Base-by-base conservation (phyloP, 2,113 vertebrate genomes). In the Mirza zaza region DNA sequence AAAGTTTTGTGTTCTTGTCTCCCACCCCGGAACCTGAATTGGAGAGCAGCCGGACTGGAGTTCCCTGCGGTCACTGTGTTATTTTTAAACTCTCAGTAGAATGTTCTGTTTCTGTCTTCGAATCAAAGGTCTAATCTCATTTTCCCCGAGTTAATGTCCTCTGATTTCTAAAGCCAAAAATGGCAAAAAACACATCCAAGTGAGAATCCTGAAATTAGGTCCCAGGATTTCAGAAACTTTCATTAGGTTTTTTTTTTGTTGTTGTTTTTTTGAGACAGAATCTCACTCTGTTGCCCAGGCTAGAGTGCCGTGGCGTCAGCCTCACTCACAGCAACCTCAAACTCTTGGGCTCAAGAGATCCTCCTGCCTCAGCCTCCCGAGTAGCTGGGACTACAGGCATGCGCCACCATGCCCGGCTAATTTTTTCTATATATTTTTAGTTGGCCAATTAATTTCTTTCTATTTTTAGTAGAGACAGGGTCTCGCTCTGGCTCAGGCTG, bases 161-260 rank as follows among this genome's bases (percentile, higher is more conserved):
- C 17, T 61, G 52, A 76, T 90, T 70, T 39, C 7, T 90, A 96
- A 84, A 91, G 76, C 20, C 15, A 92, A 13, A 84, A 52, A 92
- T 0, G 21, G 67, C 18, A 75, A 50, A 27, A 29, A 18, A 15
- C 5, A 68, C 14, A 84, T 91, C 50, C 63, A 87, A 90, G 9
- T 61, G 87, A 90, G 32, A 71, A 55, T 84, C 52, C 42, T 83
- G 71, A 21, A 80, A 57, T 85, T 91, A 48, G 45, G 61, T 81
- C 95, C 94, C 57, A 91, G 65, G 90, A 94, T 87, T 76, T 67
- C 65, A 94, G 71, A 87, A 52, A 71, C 14, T 71, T 92, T 84
- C 50, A 32, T 92, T 48, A 48, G 45, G 45, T 5, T 42, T 42
- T 42, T 42, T 42, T 42, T n/a, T n/a, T n/a, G n/a, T n/a, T n/a